Conservation (phyloP, 1,140 invertebrate genomes). For the Vollenhovia emeryi region DNA sequence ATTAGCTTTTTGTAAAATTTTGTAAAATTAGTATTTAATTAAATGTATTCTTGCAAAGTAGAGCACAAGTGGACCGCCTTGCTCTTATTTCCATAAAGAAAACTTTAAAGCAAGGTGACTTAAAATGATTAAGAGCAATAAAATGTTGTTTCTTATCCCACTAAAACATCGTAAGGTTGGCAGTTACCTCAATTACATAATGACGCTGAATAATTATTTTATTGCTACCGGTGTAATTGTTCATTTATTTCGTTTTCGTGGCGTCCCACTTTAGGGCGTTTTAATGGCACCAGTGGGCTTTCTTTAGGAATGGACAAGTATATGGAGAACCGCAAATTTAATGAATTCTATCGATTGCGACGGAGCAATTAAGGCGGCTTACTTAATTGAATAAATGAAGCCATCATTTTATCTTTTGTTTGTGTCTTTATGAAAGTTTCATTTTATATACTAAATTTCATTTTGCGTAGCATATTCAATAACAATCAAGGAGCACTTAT, state of each 20-base stretch:
- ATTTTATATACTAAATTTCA: not conserved
- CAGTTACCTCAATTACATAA: not conserved
- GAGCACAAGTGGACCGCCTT: not conserved
- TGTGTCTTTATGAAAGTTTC: too few species aligned
- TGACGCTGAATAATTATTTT: slow-evolving; percentile 14
- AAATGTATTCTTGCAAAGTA: not conserved
- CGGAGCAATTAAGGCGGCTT: not conserved
- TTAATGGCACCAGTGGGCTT: not conserved
- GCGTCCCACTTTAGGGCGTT: not conserved
- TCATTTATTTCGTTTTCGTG: not conserved
- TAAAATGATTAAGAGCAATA: slow-evolving; percentile 16
- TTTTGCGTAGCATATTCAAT: not conserved
- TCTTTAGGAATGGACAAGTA: not conserved
- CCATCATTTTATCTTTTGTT: too few species aligned
- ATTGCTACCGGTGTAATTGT: not conserved
- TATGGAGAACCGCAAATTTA: not conserved
- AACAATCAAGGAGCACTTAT: not conserved
- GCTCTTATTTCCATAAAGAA: not conserved
- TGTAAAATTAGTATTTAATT: not conserved
- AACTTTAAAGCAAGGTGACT: not conserved
- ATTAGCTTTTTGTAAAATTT: too few species aligned
- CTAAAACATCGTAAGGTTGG: not conserved
- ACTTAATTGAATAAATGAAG: not conserved
- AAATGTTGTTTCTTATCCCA: not conserved
- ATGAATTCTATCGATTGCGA: not conserved